Base-by-base conservation (phyloP, 2,888 invertebrate genomes). In the Dione juno region DNA sequence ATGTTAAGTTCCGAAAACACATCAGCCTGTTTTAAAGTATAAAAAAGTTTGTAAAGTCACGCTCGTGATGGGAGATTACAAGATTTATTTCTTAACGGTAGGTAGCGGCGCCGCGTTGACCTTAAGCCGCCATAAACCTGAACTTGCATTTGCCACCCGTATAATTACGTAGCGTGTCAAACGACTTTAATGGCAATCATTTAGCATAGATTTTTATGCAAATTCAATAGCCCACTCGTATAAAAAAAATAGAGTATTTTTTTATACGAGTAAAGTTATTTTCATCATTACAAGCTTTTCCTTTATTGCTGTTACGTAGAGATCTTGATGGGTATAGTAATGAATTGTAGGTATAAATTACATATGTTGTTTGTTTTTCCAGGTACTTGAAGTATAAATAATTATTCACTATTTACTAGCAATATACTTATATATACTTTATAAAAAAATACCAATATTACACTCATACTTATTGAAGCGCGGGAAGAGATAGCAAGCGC, bases 81-180 rank as follows among this genome's bases (percentile, higher is more conserved):
- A 82, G 84, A 89, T 90, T 89, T 90, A 90, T 87, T 78, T 71
- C 79, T 80, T 83, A 80, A 87, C 82, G 78, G 78, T 81, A 73
- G 71, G 73, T 73, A 71, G 71, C 63, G 70, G 59, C 66, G 43
- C 68, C 66, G 75, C 83, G 77, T 76, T 85, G 88, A 87, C 88
- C 88, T 87, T 83, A 80, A 68, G 77, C 76, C 45, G 48, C 37
- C 43, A 57, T 77, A 75, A 77, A 75, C 71, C 71, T 76, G 75
- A 76, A 79, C 77, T 79, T 80, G 78, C 69, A 73, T 71, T 71
- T 35, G 66, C 65, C 52, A 40, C 57, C 57, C 52, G 43, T 48
- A 67, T 50, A 52, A 54, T 67, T 68, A 66, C 65, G 67, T 71
- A 61, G 21, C 48, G 74, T 71, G 73, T 71, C 67, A 70, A 73